Percentiles rank a stretch among this genome's conserved stretches.
phyloP scores from a whole-genome alignment of 2,888 invertebrate genomes.

The Metallyticus violacea region DNA sequence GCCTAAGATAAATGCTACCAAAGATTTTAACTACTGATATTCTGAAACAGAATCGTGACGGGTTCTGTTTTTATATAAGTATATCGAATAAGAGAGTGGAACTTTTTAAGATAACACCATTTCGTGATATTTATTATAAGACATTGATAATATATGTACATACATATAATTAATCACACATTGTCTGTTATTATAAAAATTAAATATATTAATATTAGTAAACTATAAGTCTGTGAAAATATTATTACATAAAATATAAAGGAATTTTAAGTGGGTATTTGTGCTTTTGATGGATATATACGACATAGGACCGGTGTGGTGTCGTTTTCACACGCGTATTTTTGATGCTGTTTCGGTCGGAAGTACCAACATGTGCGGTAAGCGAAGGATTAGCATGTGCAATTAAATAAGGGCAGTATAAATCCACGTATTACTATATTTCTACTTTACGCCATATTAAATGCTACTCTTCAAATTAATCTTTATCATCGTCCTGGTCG shows the following conservation, averaged over 20 bases:
- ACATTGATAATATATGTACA: not conserved
- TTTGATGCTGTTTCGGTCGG: no score
- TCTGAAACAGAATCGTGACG: not conserved
- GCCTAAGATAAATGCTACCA: not conserved
- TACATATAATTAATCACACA: not conserved
- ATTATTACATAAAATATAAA: not conserved
- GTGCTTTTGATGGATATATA: not conserved
- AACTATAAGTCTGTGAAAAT: not conserved
- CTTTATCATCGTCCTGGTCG: not conserved
- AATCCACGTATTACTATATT: not conserved
- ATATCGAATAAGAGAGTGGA: constrained; percentile 15
- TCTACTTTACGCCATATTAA: not conserved
- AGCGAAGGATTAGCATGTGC: not conserved
- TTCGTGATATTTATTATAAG: constrained; percentile 16
- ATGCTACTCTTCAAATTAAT: not conserved
- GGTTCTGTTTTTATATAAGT: not conserved
- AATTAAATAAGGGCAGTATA: not conserved
- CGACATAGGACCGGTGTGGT: not conserved
- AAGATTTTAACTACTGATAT: not conserved
- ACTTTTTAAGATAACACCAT: constrained; percentile 25
- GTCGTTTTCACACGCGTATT: not conserved
- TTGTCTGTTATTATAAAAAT: not conserved
- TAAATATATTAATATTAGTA: not conserved
- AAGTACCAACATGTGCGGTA: not conserved
- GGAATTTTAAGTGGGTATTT: not conserved